Conservation (phyloP, 64 coral and sea anemone species). For the Dendronephthya gigantea region DNA sequence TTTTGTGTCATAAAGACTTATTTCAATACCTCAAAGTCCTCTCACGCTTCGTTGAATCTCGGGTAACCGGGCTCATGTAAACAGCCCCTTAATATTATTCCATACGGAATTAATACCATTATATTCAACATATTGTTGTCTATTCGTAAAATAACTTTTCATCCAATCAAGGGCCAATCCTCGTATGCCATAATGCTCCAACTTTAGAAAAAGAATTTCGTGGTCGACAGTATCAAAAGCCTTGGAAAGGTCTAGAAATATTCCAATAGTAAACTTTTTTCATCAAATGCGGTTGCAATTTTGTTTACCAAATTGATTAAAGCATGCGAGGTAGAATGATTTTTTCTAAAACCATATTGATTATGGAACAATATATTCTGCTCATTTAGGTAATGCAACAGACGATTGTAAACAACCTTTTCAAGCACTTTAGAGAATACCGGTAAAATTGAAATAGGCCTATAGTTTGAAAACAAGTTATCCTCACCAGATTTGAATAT, state of each 20-base stretch:
- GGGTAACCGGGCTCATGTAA: too few relatives aligned
- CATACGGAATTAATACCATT: background rate
- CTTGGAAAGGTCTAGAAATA: background rate
- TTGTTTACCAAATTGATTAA: background rate
- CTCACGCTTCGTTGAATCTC: too few relatives aligned
- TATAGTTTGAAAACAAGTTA: background rate
- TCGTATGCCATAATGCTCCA: background rate
- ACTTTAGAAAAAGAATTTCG: too few relatives aligned
- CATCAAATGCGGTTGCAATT: background rate
- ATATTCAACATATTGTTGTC: background rate
- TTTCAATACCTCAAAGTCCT: too few relatives aligned
- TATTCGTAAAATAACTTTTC: constrained; percentile 2
- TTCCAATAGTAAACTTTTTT: background rate
- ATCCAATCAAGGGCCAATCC: background rate
- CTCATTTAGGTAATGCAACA: background rate
- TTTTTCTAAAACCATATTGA: too few relatives aligned
- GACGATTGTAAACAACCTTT: background rate
- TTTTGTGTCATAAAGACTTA: too few relatives aligned
- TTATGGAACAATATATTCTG: background rate
- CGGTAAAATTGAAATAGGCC: background rate
- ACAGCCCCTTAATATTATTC: background rate
- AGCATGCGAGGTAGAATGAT: background rate
- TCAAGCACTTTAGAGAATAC: background rate
- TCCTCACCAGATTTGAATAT: background rate
- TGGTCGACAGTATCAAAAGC: too few relatives aligned